These are phyloP conservation scores for Drosophila eohydei DNA, from an alignment of 2,888 invertebrate species.

Conservation along the genomic window DNA sequence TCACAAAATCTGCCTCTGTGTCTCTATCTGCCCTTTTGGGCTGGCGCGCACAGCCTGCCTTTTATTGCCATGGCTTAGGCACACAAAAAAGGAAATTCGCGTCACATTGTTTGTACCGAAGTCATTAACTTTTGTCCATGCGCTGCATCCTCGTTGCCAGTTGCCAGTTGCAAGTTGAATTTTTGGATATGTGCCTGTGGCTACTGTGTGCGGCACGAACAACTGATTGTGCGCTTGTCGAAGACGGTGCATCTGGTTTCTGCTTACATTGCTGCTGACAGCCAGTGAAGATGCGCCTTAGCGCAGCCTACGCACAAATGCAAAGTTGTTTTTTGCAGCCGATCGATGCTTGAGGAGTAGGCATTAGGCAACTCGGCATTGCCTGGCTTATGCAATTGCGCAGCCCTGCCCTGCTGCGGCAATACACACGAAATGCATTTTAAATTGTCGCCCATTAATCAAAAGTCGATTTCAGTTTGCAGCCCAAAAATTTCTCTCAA, in stretches of 20 bases:
- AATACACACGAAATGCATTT: slow-evolving; percentile 30
- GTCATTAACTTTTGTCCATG: slow-evolving; percentile 65
- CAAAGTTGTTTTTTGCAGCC: slow-evolving; percentile 20
- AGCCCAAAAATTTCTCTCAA: slow-evolving; percentile 48
- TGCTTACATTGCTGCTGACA: slow-evolving; percentile 19
- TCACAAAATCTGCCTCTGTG: neutral
- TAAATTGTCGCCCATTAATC: slow-evolving; percentile 47
- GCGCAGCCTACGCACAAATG: slow-evolving; percentile 56
- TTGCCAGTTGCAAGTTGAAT: slow-evolving; percentile 31
- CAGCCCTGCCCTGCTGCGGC: slow-evolving; percentile 1
- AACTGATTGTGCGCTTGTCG: slow-evolving; percentile 33
- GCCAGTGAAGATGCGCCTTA: neutral
- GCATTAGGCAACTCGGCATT: slow-evolving; percentile 16
- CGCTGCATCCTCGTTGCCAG: slow-evolving; percentile 33
- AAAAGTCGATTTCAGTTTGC: slow-evolving; percentile 35
- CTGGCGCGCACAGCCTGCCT: slow-evolving; percentile 42
- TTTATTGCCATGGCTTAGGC: slow-evolving; percentile 72
- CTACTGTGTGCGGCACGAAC: slow-evolving; percentile 60
- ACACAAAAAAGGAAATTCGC: slow-evolving; percentile 59
- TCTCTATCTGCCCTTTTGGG: neutral
- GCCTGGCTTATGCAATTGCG: slow-evolving; percentile 34
- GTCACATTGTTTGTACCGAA: slow-evolving; percentile 61
- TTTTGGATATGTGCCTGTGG: slow-evolving; percentile 68
- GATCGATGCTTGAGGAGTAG: slow-evolving; percentile 48
- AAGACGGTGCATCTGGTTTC: slow-evolving; percentile 7